Evolutionary conservation across 2,113 vertebrate genomes (phyloP), one percentile per base, ranked within the genome.

Genomic region (Pollachius pollachius): DNA sequence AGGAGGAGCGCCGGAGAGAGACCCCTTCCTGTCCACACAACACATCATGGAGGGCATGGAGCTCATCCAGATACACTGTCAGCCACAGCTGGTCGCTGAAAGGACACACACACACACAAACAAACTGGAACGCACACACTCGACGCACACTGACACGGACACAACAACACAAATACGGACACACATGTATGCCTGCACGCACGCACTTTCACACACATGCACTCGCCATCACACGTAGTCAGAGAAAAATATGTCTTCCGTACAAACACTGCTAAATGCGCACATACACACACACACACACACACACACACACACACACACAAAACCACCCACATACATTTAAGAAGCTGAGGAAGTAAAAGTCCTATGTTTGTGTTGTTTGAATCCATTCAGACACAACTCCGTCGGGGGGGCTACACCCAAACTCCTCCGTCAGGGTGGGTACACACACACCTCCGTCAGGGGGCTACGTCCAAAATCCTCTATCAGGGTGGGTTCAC

Each of bases 401-500:
- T 23, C 23, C 23, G 23, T 23, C 23, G 23, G 23, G 23, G 23
- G 23, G 23, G n/a, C 76, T 19, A 11, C 69, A 18, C 41, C 66
- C 30, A 71, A 67, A 76, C 70, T 18, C 67, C 84, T 82, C 64
- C 75, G 66, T 59, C 41, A 48, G 65, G 59, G 71, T 21, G 8
- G 41, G 23, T 23, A 23, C 23, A 23, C 23, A 23, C 23, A 23
- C 23, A 23, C 23, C 23, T 23, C 23, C 3, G 23, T 23, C 23
- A 2, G 23, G 23, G 23, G 23, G n/a, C 76, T 19, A 11, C 69
- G 17, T 34, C 66, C 30, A 71, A 67, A 76, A 68, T 18, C 67
- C 84, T 82, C 64, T 73, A 68, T 59, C 37, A 41, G 65, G 59
- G n/a, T n/a, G n/a, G n/a, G n/a, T 41, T 41, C 9, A 5, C 1